Evolutionary conservation across 1,140 invertebrate genomes (phyloP), one percentile per base, ranked within the genome.

Genomic region (Trypoxylus dichotomus): DNA sequence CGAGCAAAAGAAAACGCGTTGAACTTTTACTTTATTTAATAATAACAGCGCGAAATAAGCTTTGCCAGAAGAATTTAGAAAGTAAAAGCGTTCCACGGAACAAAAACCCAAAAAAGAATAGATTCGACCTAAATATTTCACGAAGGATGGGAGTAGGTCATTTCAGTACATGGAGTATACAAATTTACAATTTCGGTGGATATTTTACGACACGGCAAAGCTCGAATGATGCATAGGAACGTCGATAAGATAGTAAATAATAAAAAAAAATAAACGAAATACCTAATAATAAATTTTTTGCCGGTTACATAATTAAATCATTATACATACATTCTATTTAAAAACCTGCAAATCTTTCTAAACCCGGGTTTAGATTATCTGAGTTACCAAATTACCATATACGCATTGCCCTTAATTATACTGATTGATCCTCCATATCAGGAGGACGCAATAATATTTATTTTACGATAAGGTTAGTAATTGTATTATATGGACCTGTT

Each of bases 371-470:
- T 37, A 37, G 32, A 37, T 37, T 37, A 37, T 37, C 32, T 37
- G 10, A 37, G 32, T 5, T 37, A 7, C 5, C 32, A 37, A 37
- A 37, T 37, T 1, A 5, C n/a, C n/a, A n/a, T n/a, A n/a, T n/a
- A n/a, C 54, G 54, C 19, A 7, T 11, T 63, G 19, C 10, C 3
- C 19, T 24, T 27, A 63, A 1, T 6, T 63, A 63, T 63, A n/a
- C 60, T 63, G n/a, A 63, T 63, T 63, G 60, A 63, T 63, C 60
- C 60, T 24, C 25, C 1, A 63, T 63, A 63, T 27, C 60, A 25
- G 25, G 1, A 58, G 0, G 47, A 27, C 60, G 13, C 5, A 25
- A 63, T 27, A 63, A 63, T 63, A 63, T 63, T 63, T 63, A 27
- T 63, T 63, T 63, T 63, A 19, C 24, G 60, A 63, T 63, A 63